Conservation (phyloP, 2,888 invertebrate species). For the Ryuthela nishihirai region DNA sequence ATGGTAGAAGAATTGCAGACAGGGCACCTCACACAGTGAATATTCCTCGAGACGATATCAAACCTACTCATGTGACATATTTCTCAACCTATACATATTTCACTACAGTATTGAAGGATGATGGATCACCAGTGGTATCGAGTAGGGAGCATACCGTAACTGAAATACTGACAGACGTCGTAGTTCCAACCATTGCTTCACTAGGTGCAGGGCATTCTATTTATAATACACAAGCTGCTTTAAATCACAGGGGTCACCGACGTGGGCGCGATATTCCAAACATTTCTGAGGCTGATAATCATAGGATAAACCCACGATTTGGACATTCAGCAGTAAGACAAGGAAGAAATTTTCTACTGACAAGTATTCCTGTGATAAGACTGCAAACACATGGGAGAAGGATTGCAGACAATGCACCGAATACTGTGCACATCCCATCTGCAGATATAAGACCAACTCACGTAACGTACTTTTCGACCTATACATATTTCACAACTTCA, state of each 20-base stretch:
- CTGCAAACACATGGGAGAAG: too few relatives aligned
- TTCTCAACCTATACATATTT: constrained; percentile 42
- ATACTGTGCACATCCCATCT: too few relatives aligned
- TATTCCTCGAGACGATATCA: constrained; percentile 7
- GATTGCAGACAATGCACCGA: too few relatives aligned
- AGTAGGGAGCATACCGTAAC: constrained; percentile 39
- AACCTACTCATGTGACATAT: constrained; percentile 40
- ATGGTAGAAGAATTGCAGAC: neutral
- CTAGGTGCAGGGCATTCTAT: neutral
- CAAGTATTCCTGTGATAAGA: too few relatives aligned
- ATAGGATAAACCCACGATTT: too few relatives aligned
- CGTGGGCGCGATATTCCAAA: too few relatives aligned
- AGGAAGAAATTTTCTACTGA: too few relatives aligned
- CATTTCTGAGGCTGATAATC: too few relatives aligned
- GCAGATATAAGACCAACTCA: too few relatives aligned
- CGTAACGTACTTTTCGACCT: constrained; percentile 36
- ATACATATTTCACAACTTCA: constrained; percentile 28
- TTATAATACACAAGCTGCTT: too few relatives aligned
- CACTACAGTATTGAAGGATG: constrained; percentile 36
- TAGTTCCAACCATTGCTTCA: constrained; percentile 24
- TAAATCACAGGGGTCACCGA: too few relatives aligned
- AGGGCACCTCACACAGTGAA: neutral
- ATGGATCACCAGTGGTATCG: constrained; percentile 29
- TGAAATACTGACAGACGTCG: constrained; percentile 32
- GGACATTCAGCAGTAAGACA: too few relatives aligned